Evolutionary conservation across 2,113 vertebrate genomes (phyloP).

Genomic region (Sylvia atricapilla): DNA sequence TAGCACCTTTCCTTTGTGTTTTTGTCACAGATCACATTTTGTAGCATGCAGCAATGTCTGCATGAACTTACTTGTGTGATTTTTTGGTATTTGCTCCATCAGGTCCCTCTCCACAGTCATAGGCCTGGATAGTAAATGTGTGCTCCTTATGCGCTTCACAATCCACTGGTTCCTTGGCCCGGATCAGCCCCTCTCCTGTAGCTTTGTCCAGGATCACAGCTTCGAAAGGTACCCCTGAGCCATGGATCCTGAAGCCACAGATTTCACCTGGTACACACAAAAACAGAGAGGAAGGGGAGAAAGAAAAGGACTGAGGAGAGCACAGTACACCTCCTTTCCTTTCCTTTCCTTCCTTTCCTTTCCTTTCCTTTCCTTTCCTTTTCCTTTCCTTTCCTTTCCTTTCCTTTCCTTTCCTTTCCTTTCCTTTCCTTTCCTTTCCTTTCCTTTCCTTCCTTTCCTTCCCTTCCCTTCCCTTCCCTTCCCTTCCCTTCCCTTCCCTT

Average conservation of each 20-base stretch:
- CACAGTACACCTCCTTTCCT: not conserved
- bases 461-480: too few species aligned
- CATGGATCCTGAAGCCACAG: conserved; percentile 94
- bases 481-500: too few species aligned
- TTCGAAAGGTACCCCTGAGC: conserved; percentile 91
- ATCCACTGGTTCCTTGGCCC: conserved; percentile 94
- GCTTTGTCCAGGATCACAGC: conserved; percentile 95
- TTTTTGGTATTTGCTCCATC: conserved; percentile 96
- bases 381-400: too few species aligned
- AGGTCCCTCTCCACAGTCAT: conserved; percentile 95
- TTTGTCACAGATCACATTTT: not conserved
- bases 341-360: too few species aligned
- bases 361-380: too few species aligned
- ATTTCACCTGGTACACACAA: conserved; percentile 84
- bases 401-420: too few species aligned
- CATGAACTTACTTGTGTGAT: conserved; percentile 91
- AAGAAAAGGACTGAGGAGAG: not conserved
- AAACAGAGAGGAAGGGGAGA: not conserved
- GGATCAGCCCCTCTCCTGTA: conserved; percentile 93
- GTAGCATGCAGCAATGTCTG: not conserved
- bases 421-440: too few species aligned
- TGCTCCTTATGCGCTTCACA: conserved; percentile 96
- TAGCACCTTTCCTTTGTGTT: not conserved
- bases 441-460: not conserved
- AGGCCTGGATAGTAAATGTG: conserved; percentile 97